A percentile compares a stretch with the other conserved stretches of the same genome.
These are phyloP conservation scores for Campopleginae sp. DNA, from an alignment of 2,888 invertebrate genomes.

Conservation along the genomic window DNA sequence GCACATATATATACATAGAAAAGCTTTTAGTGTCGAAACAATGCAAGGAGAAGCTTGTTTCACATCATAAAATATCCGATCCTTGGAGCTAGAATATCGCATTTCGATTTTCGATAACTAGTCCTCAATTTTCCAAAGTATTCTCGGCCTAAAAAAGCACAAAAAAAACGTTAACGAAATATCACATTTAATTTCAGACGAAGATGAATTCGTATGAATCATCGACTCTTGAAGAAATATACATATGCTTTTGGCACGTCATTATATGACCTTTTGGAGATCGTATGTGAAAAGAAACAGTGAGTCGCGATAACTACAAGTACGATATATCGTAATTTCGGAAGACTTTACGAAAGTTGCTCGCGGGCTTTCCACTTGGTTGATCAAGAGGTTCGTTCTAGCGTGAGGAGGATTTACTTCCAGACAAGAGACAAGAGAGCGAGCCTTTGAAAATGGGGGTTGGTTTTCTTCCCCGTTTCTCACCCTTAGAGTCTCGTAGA, in stretches of 20 bases:
- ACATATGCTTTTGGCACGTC: neutral
- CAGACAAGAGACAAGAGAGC: slow-evolving; percentile 49
- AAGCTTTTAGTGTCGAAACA: slow-evolving; percentile 26
- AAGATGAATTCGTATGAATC: neutral
- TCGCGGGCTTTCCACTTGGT: slow-evolving; percentile 50
- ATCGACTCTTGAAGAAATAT: no score
- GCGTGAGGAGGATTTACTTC: slow-evolving; percentile 43
- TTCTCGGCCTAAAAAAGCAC: neutral
- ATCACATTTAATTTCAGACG: neutral
- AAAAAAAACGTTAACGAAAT: neutral
- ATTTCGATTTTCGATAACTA: slow-evolving; percentile 23
- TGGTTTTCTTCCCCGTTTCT: slow-evolving; percentile 4
- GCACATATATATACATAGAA: slow-evolving; percentile 18
- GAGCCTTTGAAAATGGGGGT: slow-evolving; percentile 19
- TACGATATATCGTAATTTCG: slow-evolving; percentile 33
- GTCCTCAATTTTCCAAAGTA: neutral
- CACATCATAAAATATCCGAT: slow-evolving; percentile 1
- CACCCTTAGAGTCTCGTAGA: slow-evolving; percentile 2
- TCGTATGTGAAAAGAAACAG: neutral
- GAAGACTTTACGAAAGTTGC: slow-evolving; percentile 46
- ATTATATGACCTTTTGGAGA: neutral
- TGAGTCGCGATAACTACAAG: slow-evolving; percentile 28
- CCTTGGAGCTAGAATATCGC: slow-evolving; percentile 8
- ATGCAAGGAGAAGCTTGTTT: slow-evolving; percentile 24
- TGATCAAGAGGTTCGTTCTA: slow-evolving; percentile 58